Conservation (phyloP, 2,888 invertebrate genomes). For the Mimachlamys varia region DNA sequence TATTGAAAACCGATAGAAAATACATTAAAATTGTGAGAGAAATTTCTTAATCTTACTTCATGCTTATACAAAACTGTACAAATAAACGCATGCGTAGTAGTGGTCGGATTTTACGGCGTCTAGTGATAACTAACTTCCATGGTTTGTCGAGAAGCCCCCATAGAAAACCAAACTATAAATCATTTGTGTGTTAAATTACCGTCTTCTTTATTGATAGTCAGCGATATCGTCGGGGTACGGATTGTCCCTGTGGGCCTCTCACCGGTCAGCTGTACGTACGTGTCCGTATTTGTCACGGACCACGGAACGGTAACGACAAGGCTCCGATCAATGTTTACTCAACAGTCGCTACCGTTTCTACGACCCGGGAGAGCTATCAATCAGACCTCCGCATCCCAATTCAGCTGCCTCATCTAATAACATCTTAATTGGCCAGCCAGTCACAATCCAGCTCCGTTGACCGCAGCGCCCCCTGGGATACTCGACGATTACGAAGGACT, state of each 20-base stretch:
- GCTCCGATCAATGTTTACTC: not conserved
- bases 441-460: not conserved
- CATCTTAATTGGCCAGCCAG: not conserved
- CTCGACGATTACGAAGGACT: not conserved
- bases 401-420: not conserved
- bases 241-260: not conserved
- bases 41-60: too few relatives aligned
- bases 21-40: too few relatives aligned
- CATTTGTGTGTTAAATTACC: not conserved
- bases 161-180: not conserved
- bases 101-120: too few relatives aligned
- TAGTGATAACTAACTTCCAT: too few relatives aligned
- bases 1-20: too few relatives aligned
- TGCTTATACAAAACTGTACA: too few relatives aligned
- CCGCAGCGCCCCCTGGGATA: not conserved
- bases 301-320: not conserved
- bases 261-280: not conserved
- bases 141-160: too few relatives aligned
- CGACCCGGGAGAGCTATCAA: not conserved
- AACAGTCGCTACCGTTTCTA: not conserved
- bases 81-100: too few relatives aligned
- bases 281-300: constrained; percentile 12
- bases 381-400: not conserved
- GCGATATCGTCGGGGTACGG: not conserved
- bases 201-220: not conserved